Evolutionary conservation across 2,797 vertebrate species (phyloP).

Genomic region (Sebastes oblongus): DNA sequence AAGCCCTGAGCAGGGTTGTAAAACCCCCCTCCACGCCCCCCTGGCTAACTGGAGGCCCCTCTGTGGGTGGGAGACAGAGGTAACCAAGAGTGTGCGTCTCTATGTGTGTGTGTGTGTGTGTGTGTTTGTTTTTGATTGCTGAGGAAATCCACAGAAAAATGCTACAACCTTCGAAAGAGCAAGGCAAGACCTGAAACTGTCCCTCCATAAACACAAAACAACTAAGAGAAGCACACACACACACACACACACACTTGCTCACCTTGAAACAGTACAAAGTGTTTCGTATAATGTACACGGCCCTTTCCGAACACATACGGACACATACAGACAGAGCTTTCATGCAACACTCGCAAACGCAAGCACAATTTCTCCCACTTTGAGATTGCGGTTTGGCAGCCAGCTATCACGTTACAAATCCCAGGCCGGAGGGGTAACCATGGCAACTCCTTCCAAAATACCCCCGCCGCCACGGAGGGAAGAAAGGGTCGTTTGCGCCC

Average conservation of each 20-base stretch:
- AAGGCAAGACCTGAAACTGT: slow-evolving; percentile 22
- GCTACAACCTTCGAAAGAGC: slow-evolving; percentile 29
- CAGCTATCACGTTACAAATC: slow-evolving; percentile 84
- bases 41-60: slow-evolving; percentile 69
- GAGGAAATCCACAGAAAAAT: slow-evolving; percentile 56
- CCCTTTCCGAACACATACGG: slow-evolving; percentile 45
- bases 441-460: slow-evolving; percentile 88
- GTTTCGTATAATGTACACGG: slow-evolving; percentile 26
- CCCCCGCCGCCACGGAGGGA: slow-evolving; percentile 69
- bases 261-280: slow-evolving; percentile 24
- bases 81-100: slow-evolving; percentile 49
- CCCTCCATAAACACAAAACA: not conserved
- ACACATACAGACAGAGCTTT: slow-evolving; percentile 72
- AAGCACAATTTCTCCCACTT: slow-evolving; percentile 81
- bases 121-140: slow-evolving; percentile 13
- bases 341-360: slow-evolving; percentile 76
- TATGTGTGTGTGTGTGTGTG: not conserved
- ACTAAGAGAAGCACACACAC: not conserved
- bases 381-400: slow-evolving; percentile 82
- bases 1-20: slow-evolving; percentile 77
- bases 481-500: slow-evolving; percentile 79
- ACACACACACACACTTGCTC: not conserved
- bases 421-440: slow-evolving; percentile 80
- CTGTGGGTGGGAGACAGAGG: slow-evolving; percentile 73
- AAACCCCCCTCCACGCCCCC: slow-evolving; percentile 53